Base-by-base conservation (phyloP, 2,797 vertebrate species). In the Sebastes wilsoni region DNA sequence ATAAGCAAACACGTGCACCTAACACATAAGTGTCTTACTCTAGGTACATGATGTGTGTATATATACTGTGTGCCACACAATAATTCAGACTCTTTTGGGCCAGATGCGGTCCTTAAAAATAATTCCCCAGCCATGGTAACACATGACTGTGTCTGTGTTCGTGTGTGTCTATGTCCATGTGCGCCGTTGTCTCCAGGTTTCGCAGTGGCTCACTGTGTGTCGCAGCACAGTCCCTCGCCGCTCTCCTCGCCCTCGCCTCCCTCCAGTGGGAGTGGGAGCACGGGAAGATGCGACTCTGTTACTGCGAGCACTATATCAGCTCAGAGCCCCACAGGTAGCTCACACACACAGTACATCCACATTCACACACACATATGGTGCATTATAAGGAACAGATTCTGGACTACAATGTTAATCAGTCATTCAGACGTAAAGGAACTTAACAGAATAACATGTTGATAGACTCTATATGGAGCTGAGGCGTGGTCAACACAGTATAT, bases 161-260 rank as follows among this genome's bases (percentile, higher is more conserved):
- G 23, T 54, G n/a, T 65, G 14, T 80, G 68, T 69, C 1, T 58
- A 12, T 75, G 72, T 77, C 2, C 22, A 23, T 69, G 66, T 77
- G 52, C 61, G 18, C 59, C 55, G 5, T 32, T 49, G 46, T 79
- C 61, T 55, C 30, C 92, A 99, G 98, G 98, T 80, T 99, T 99
- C 61, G 98, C 98, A 0, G 98, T 99, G 79, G 98, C 98, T 84
- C 98, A 99, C 88, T 97, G 97, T 82, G 94, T 97, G 80, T 96
- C 97, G 72, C 98, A 97, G 89, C 97, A 96, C 85, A 95, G 93
- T 75, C 93, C 96, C 5, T 96, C 97, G 0, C 96, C 97, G 1
- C 91, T 97, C 34, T 97, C 97, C 0, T 97, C 97, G 0, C 96
- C 97, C 0, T 97, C 97, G 0, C 96, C 97, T 23, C 94, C 96